phyloP scores from a whole-genome alignment of 2,797 vertebrate genomes.

The Chrosomus eos region DNA sequence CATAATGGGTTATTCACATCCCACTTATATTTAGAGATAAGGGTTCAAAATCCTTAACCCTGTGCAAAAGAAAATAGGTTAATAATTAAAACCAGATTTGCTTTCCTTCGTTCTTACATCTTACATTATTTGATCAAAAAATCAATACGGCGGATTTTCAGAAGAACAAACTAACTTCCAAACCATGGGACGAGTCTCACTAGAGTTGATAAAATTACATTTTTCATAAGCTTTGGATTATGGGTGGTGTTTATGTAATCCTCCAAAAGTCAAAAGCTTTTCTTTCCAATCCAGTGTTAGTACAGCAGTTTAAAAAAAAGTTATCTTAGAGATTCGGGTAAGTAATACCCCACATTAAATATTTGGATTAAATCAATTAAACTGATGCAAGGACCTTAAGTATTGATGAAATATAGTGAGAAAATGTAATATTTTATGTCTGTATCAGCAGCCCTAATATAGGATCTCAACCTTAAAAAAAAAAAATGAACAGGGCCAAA shows the following conservation, averaged over 20 bases:
- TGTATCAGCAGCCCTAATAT: no score
- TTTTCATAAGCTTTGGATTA: conserved; percentile 74
- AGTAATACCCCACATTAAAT: neutral
- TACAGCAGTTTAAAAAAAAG: conserved; percentile 68
- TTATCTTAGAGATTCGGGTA: neutral
- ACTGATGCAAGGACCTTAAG: neutral
- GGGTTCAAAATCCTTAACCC: no score
- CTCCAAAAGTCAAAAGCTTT: conserved; percentile 53
- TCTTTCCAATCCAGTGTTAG: conserved; percentile 26
- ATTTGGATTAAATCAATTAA: neutral
- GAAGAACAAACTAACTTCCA: neutral
- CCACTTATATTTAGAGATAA: neutral
- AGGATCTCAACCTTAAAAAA: no score
- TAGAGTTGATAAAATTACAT: conserved; percentile 60
- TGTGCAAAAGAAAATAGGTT: neutral
- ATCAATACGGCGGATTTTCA: neutral
- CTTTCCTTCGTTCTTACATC: neutral
- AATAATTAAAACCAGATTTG: neutral
- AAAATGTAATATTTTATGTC: neutral
- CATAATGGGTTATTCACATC: neutral
- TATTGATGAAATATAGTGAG: neutral
- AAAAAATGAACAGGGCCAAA: rapidly evolving
- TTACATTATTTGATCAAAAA: neutral
- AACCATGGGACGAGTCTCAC: neutral
- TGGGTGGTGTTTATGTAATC: conserved; percentile 70